Percentiles rank a stretch among this genome's conserved stretches.
phyloP scores from a whole-genome alignment of 1,140 invertebrate genomes.

The Eriocheir sinensis region DNA sequence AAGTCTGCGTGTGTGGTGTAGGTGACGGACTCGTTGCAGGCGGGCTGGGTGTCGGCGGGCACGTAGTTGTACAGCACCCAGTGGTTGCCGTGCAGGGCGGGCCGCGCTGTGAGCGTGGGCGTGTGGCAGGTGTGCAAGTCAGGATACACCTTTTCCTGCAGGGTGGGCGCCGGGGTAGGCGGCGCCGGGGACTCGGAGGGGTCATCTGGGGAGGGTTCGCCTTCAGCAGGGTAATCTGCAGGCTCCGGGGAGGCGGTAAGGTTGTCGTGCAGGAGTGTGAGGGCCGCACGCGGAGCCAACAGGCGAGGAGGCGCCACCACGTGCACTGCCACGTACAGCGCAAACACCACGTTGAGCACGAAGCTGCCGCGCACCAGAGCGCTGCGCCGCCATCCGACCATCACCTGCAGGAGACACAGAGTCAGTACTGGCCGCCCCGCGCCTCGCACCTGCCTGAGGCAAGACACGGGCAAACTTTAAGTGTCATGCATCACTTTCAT shows the following conservation, averaged over 20 bases:
- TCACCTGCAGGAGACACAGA: slow-evolving; percentile 67
- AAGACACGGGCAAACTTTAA: not conserved
- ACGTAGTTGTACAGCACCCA: slow-evolving; percentile 96
- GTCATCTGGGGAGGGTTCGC: slow-evolving; percentile 39
- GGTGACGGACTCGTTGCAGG: slow-evolving; percentile 92
- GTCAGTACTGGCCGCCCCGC: not conserved
- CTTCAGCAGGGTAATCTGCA: slow-evolving; percentile 44
- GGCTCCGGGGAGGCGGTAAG: slow-evolving; percentile 66
- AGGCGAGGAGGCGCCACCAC: slow-evolving; percentile 67
- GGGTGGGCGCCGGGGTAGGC: slow-evolving; percentile 68
- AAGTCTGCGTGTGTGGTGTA: slow-evolving; percentile 96
- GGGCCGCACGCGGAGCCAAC: slow-evolving; percentile 52
- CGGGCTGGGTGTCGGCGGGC: slow-evolving; percentile 81
- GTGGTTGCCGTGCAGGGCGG: slow-evolving; percentile 80
- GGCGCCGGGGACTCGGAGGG: slow-evolving; percentile 63
- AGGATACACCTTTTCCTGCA: slow-evolving; percentile 78
- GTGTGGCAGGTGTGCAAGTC: slow-evolving; percentile 78
- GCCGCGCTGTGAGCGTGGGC: slow-evolving; percentile 61
- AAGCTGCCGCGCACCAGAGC: slow-evolving; percentile 78
- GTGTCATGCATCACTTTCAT: not conserved
- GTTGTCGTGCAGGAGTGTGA: slow-evolving; percentile 75
- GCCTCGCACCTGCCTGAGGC: not conserved
- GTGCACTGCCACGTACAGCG: slow-evolving; percentile 76
- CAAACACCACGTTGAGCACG: slow-evolving; percentile 77
- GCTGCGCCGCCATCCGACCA: slow-evolving; percentile 76